Evolutionary conservation across 2,888 invertebrate species (phyloP), one percentile per base, ranked within the genome.

Genomic region (Eubasilissa splendida): DNA sequence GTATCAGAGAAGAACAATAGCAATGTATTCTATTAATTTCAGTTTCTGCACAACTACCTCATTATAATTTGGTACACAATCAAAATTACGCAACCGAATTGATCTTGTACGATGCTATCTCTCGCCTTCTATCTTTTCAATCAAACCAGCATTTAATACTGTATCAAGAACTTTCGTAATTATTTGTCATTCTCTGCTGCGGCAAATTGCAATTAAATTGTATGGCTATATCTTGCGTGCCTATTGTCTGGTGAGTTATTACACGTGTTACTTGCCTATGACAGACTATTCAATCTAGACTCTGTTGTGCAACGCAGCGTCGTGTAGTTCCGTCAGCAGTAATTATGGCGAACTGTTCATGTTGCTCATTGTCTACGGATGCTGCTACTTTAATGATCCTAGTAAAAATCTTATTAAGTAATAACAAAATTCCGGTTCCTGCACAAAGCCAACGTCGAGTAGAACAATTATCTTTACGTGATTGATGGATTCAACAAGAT

Each of bases 131-230:
- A 63, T 63, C 63, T 63, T 63, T 63, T 33, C 63, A 63, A 63
- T 63, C 63, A 63, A 63, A 31, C 63, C 12, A 31, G n/a, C 63
- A 31, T 63, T 63, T 12, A 33, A 22, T 63, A 63, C 11, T 9
- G 11, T 63, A 33, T 63, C 33, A 63, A 33, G 31, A 63, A 10
- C 31, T 63, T 33, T 63, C 5, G 11, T 7, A 33, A 7, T 12
- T 2, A 33, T 31, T 31, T 63, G 22, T 31, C 4, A 31, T 63
- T 31, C 9, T 63, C 10, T 60, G 7, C 31, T 50, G 31, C 50
- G 14, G 68, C 68, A 50, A 68, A 52, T 68, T 68, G 68, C 52
- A 68, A 68, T 52, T 68, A 68, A 50, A 68, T 50, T 66, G 66
- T 68, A 68, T 14, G 68, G 50, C n/a, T 10, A 8, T 68, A 14